Base-by-base conservation (phyloP, 1,140 invertebrate genomes). In the Copidosoma floridanum region DNA sequence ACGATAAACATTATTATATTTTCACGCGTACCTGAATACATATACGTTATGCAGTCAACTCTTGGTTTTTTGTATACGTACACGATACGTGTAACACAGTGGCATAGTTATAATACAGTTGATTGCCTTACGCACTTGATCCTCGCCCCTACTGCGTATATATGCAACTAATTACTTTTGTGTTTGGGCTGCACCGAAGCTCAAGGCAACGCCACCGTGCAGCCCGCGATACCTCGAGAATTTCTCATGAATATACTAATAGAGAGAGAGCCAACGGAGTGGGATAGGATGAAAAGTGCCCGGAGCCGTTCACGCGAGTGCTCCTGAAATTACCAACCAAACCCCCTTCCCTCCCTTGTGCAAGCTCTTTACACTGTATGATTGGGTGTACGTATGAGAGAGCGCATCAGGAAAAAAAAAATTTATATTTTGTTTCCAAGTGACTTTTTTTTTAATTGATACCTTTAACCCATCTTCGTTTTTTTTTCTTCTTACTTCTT, bases 231-330 rank as follows among this genome's bases (percentile, higher is more conserved):
- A 70, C 65, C 62, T 62, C 59, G 47, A 58, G 52, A 61, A n/a
- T 53, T 72, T 62, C 68, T 73, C 71, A 72, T 73, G 67, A 75
- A 75, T 75, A 72, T 66, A 71, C 66, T 72, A 70, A 73, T 71
- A 70, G 66, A 48, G 46, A 50, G 32, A 40, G 29, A 47, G 23
- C 20, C 41, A 38, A 32, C 3, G 8, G 5, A 16, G 18, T 6
- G 18, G 18, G 8, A 24, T 27, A 44, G 40, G 44, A 55, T 35
- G 52, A 12, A 24, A 54, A 61, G 46, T 35, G 59, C 59, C 53
- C 21, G 46, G 7, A 51, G 59, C 59, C 1, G n/a, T 38, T 27
- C 23, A 16, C 23, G 50, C 29, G n/a, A n/a, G n/a, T n/a, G 50
- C 51, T 61, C 11, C 58, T 37, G 51, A 40, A 54, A 54, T 61